Conservation (phyloP, 2,888 invertebrate genomes). For the Drosophila nigricruria region DNA sequence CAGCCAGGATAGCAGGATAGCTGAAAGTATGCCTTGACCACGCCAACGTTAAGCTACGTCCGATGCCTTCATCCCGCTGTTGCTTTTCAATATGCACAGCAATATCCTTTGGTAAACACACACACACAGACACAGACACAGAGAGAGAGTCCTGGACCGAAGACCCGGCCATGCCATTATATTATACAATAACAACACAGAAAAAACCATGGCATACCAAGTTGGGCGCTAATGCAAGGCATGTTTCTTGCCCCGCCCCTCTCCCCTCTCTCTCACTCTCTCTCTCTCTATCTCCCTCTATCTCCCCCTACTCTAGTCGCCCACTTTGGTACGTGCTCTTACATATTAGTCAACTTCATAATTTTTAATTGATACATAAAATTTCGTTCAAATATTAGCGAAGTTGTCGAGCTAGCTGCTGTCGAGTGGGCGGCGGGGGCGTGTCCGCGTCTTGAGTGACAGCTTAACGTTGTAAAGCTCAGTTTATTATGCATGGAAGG, state of each 20-base stretch:
- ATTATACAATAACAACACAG: slow-evolving; percentile 77
- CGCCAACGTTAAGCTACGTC: slow-evolving; percentile 63
- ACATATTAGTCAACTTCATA: slow-evolving; percentile 85
- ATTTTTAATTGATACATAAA: slow-evolving; percentile 86
- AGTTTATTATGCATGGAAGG: slow-evolving; percentile 75
- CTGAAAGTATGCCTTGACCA: slow-evolving; percentile 76
- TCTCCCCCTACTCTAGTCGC: background rate
- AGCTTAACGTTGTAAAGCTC: slow-evolving; percentile 76
- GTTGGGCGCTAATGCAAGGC: slow-evolving; percentile 68
- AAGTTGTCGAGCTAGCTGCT: slow-evolving; percentile 34
- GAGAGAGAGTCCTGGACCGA: slow-evolving; percentile 13
- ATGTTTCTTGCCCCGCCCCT: slow-evolving; percentile 3
- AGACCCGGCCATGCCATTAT: slow-evolving; percentile 53
- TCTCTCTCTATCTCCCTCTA: too few relatives aligned
- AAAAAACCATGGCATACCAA: slow-evolving; percentile 68
- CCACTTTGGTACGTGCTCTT: slow-evolving; percentile 80
- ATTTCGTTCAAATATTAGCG: slow-evolving; percentile 80
- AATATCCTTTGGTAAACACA: slow-evolving; percentile 81
- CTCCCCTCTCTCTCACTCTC: too few relatives aligned
- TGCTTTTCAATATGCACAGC: slow-evolving; percentile 82
- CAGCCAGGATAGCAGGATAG: slow-evolving; percentile 35
- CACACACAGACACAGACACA: slow-evolving; percentile 18
- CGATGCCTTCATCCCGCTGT: slow-evolving; percentile 54
- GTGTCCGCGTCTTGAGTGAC: slow-evolving; percentile 67
- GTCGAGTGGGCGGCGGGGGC: background rate